Conservation (phyloP, 2,797 vertebrate species). For the Phalloptychus januarius region DNA sequence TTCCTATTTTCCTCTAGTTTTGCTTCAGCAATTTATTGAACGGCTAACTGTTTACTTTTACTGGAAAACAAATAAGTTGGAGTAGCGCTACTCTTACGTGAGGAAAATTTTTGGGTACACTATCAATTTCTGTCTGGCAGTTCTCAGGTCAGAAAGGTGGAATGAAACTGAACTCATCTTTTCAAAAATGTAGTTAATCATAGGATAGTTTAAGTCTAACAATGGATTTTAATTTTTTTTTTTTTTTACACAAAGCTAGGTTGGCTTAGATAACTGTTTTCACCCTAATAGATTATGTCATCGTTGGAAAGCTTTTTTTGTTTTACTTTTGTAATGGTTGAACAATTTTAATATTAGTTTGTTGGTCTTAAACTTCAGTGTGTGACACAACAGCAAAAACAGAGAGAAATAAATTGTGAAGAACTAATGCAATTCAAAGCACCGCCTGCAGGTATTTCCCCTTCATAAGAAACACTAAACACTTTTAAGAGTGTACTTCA, state of each 20-base stretch:
- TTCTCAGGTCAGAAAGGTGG: neutral
- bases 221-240: too few relatives aligned
- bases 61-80: neutral
- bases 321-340: neutral
- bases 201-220: too few relatives aligned
- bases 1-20: neutral
- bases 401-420: neutral
- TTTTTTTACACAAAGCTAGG: too few relatives aligned
- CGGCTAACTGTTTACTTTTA: neutral
- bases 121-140: neutral
- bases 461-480: neutral
- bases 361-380: neutral
- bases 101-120: neutral
- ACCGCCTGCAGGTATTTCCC: neutral
- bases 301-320: too few relatives aligned
- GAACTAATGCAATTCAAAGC: neutral
- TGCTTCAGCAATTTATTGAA: too few relatives aligned
- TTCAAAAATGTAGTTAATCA: too few relatives aligned
- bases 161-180: too few relatives aligned
- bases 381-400: neutral
- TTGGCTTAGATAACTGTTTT: too few relatives aligned
- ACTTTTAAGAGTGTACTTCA: neutral
- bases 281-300: too few relatives aligned
- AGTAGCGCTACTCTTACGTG: neutral
- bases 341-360: neutral